These are phyloP conservation scores for Lacanobia wlatinum DNA, from an alignment of 2,888 invertebrate genomes.

Conservation along the genomic window DNA sequence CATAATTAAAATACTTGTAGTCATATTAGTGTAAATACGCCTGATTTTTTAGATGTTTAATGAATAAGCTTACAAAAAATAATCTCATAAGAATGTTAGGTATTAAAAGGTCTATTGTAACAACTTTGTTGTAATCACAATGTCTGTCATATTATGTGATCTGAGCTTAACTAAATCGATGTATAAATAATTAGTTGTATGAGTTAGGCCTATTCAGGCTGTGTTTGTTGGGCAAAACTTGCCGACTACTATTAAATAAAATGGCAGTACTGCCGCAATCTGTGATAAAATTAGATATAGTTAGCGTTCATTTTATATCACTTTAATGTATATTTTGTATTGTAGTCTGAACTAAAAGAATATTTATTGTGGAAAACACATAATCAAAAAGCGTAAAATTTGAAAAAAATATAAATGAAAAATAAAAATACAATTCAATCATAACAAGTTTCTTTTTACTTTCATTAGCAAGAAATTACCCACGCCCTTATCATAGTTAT, in stretches of 20 bases:
- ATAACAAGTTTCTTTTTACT: conserved; percentile 69
- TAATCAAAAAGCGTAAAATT: conserved; percentile 77
- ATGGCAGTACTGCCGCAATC: conserved; percentile 86
- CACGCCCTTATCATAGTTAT: conserved; percentile 16
- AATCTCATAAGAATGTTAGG: conserved; percentile 55
- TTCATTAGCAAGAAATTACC: conserved; percentile 30
- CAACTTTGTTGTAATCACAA: conserved; percentile 60
- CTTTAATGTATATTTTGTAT: conserved; percentile 86
- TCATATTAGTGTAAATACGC: conserved; percentile 75
- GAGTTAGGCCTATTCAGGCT: conserved; percentile 83
- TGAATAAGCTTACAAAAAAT: conserved; percentile 51
- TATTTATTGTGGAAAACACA: conserved; percentile 88
- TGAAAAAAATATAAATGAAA: conserved; percentile 82
- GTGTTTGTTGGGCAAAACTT: conserved; percentile 84
- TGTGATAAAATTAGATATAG: conserved; percentile 88
- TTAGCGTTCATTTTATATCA: conserved; percentile 78
- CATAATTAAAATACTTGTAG: conserved; percentile 69
- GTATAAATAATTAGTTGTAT: conserved; percentile 66
- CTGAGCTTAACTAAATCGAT: conserved; percentile 67
- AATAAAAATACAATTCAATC: conserved; percentile 84
- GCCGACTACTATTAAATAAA: conserved; percentile 83
- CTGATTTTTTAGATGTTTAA: conserved; percentile 60
- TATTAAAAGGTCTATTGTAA: conserved; percentile 53
- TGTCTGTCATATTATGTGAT: conserved; percentile 66
- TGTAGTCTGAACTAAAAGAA: conserved; percentile 81